Conservation (phyloP, 2,888 invertebrate genomes). For the Phortica okadai region DNA sequence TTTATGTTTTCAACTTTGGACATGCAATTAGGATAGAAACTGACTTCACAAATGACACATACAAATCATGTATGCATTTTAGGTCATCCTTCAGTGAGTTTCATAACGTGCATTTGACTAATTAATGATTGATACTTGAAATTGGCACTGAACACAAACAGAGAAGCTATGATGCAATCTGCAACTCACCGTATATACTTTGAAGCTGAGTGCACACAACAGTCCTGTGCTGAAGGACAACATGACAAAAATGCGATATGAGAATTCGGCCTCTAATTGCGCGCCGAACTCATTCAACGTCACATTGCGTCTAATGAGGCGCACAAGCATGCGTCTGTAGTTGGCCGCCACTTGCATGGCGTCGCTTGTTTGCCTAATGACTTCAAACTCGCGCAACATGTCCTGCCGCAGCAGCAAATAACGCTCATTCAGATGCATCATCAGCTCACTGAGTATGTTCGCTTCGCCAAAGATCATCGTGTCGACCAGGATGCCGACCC, state of each 20-base stretch:
- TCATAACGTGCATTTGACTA: too few species aligned
- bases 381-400: constrained; percentile 40
- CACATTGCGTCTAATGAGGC: constrained; percentile 10
- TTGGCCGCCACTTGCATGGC: neutral
- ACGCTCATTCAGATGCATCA: constrained; percentile 64
- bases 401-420: constrained; percentile 59
- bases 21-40: too few species aligned
- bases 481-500: constrained; percentile 56
- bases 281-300: neutral
- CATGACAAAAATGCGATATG: neutral
- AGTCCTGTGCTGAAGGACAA: neutral
- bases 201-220: constrained; percentile 20
- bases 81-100: too few species aligned
- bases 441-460: constrained; percentile 55
- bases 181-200: constrained; percentile 8
- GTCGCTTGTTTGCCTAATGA: neutral
- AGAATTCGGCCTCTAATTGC: constrained; percentile 9
- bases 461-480: constrained; percentile 62
- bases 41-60: too few species aligned
- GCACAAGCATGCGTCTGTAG: constrained; percentile 1
- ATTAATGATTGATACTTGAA: too few species aligned
- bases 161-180: too few species aligned
- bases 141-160: too few species aligned
- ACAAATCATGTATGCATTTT: too few species aligned
- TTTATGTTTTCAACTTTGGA: too few species aligned